Percentiles rank a stretch among this genome's conserved stretches.
Evolutionary conservation across 2,113 vertebrate species (phyloP).

Genomic region (Caranx ignobilis): DNA sequence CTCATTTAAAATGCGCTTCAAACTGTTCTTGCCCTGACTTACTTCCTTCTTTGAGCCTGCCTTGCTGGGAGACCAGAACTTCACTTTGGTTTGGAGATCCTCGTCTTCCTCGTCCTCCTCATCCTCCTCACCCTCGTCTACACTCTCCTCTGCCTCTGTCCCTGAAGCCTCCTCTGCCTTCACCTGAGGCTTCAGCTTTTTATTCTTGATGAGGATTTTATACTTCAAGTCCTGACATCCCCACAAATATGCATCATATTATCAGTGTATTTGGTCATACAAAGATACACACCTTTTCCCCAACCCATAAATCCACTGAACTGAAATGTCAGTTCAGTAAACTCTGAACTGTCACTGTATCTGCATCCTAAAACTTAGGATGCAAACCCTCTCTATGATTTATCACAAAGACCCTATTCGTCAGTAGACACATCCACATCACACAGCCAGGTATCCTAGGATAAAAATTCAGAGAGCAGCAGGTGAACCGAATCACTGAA

Average conservation of each 20-base stretch:
- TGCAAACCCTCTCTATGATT: slow-evolving; percentile 25
- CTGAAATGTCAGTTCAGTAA: slow-evolving; percentile 4
- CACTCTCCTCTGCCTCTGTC: slow-evolving; percentile 52
- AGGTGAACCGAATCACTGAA: slow-evolving; percentile 18
- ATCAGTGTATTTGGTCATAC: slow-evolving; percentile 13
- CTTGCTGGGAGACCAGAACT: slow-evolving; percentile 67
- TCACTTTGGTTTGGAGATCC: slow-evolving; percentile 47
- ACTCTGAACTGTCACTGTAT: not conserved
- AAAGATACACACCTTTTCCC: not conserved
- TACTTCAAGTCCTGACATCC: slow-evolving; percentile 85
- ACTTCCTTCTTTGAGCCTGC: slow-evolving; percentile 69
- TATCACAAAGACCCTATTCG: slow-evolving; percentile 28
- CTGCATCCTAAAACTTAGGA: slow-evolving; percentile 28
- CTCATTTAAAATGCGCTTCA: not conserved
- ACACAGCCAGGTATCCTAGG: slow-evolving; percentile 3
- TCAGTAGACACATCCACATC: slow-evolving; percentile 14
- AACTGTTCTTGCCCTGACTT: slow-evolving; percentile 69
- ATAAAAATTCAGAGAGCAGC: slow-evolving; percentile 31
- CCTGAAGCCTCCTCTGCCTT: slow-evolving; percentile 57
- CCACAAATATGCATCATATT: slow-evolving; percentile 28
- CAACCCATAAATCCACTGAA: not conserved
- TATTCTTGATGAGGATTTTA: slow-evolving; percentile 92
- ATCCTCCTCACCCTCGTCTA: slow-evolving; percentile 61
- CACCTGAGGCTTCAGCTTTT: slow-evolving; percentile 82
- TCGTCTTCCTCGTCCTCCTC: slow-evolving; percentile 72